Evolutionary conservation across 1,140 invertebrate genomes (phyloP).

Genomic region (Pygmarrhopalites habei): DNA sequence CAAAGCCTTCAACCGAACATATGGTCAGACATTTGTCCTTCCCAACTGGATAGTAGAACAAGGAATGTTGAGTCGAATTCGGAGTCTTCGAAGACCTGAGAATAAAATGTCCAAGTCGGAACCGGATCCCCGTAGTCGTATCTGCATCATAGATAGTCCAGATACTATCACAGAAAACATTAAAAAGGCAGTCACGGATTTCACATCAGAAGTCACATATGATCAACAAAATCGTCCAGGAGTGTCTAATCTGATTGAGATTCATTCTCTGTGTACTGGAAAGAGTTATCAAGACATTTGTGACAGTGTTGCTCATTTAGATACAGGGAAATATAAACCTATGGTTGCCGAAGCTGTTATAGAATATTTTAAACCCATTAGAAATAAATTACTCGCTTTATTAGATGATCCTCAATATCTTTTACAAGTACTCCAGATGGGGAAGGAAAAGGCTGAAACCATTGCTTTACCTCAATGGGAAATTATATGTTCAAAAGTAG

Average conservation of each 20-base stretch:
- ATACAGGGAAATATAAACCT: slow-evolving; percentile 74
- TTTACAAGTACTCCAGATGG: slow-evolving; percentile 56
- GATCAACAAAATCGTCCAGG: slow-evolving; percentile 71
- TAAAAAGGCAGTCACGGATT: slow-evolving; percentile 88
- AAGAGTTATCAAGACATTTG: slow-evolving; percentile 63
- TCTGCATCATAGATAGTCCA: slow-evolving; percentile 71
- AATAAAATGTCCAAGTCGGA: slow-evolving; percentile 99
- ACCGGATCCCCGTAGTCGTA: slow-evolving; percentile 62
- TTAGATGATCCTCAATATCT: slow-evolving; percentile 59
- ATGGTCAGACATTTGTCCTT: slow-evolving; percentile 65
- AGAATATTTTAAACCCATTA: slow-evolving; percentile 65
- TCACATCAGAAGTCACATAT: slow-evolving; percentile 71
- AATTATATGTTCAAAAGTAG: slow-evolving; percentile 61
- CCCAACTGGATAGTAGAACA: slow-evolving; percentile 58
- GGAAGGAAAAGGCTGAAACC: slow-evolving; percentile 58
- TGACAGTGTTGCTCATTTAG: slow-evolving; percentile 49
- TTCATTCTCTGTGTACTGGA: slow-evolving; percentile 70
- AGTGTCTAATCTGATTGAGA: slow-evolving; percentile 77
- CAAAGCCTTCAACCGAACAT: slow-evolving; percentile 70
- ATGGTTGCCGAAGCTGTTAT: slow-evolving; percentile 65
- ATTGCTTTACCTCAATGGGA: slow-evolving; percentile 61
- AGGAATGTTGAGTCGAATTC: slow-evolving; percentile 50
- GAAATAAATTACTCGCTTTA: slow-evolving; percentile 53
- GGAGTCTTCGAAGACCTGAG: slow-evolving; percentile 70
- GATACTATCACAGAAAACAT: slow-evolving; percentile 72